A percentile compares a stretch with the other conserved stretches of the same genome.
Evolutionary conservation across 1,140 invertebrate species (phyloP).

Genomic region (Scaptomyza graminum): DNA sequence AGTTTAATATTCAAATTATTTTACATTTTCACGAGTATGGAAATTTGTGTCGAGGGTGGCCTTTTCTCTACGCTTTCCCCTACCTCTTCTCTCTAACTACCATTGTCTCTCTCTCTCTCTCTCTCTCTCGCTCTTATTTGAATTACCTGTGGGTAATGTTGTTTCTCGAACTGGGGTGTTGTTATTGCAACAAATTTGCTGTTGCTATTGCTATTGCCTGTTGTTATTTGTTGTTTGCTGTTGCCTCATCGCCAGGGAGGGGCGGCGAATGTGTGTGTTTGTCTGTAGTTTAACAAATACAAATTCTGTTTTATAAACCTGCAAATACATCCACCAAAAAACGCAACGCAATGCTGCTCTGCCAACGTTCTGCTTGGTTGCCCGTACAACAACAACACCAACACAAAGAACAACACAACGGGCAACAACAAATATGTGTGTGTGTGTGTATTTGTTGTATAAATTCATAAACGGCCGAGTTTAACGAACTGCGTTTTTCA

Average conservation of each 20-base stretch:
- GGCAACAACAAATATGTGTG: not conserved
- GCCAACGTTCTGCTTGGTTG: slow-evolving; percentile 71
- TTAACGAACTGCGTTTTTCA: slow-evolving; percentile 73
- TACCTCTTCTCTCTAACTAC: not conserved
- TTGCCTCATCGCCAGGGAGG: not conserved
- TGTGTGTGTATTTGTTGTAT: slow-evolving; percentile 41
- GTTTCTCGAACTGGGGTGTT: slow-evolving; percentile 28
- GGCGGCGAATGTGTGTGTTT: not conserved
- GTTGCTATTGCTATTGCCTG: slow-evolving; percentile 10
- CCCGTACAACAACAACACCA: slow-evolving; percentile 30
- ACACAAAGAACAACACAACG: slow-evolving; percentile 39
- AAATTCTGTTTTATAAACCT: slow-evolving; percentile 65
- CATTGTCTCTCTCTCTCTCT: not conserved
- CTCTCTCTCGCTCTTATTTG: not conserved
- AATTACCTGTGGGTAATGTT: slow-evolving; percentile 13
- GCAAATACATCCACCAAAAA: slow-evolving; percentile 44
- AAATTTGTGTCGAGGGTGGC: slow-evolving; percentile 34
- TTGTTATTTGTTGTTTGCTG: slow-evolving; percentile 1
- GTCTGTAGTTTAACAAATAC: slow-evolving; percentile 15
- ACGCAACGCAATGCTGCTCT: slow-evolving; percentile 52
- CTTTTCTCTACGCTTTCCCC: not conserved
- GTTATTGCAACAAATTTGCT: slow-evolving; percentile 33
- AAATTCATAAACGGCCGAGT: slow-evolving; percentile 70
- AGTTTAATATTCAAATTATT: slow-evolving; percentile 77
- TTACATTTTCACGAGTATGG: slow-evolving; percentile 37